phyloP scores from a whole-genome alignment of 2,797 vertebrate species.

The Anguilla pacifica region DNA sequence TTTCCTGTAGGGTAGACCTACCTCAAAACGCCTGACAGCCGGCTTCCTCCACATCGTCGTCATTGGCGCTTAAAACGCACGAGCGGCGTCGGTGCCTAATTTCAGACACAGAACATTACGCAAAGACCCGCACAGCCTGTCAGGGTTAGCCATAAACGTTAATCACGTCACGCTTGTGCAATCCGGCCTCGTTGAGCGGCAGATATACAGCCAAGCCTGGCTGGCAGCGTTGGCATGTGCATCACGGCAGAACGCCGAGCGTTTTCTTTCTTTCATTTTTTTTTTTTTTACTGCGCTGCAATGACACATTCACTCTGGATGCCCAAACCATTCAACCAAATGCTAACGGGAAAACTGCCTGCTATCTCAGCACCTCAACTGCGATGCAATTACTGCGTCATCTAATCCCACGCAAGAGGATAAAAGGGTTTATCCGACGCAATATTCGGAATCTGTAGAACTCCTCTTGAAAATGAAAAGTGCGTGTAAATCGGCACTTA shows the following conservation, averaged over 20 bases:
- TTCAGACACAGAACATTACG: background rate
- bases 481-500: no score
- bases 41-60: background rate
- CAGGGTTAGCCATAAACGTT: background rate
- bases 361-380: background rate
- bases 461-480: no score
- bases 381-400: background rate
- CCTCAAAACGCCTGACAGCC: background rate
- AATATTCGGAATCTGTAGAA: background rate
- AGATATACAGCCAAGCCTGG: background rate
- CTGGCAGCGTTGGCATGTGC: background rate
- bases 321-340: background rate
- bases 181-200: background rate
- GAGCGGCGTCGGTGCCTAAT: background rate
- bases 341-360: background rate
- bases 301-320: background rate
- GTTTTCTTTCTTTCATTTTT: no score
- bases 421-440: background rate
- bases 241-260: background rate
- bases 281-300: background rate
- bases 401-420: background rate
- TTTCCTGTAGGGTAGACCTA: background rate
- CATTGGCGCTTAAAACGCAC: background rate
- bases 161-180: background rate
- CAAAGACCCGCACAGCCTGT: background rate